Conservation (phyloP, 2,888 invertebrate genomes). For the Litoditis marina region DNA sequence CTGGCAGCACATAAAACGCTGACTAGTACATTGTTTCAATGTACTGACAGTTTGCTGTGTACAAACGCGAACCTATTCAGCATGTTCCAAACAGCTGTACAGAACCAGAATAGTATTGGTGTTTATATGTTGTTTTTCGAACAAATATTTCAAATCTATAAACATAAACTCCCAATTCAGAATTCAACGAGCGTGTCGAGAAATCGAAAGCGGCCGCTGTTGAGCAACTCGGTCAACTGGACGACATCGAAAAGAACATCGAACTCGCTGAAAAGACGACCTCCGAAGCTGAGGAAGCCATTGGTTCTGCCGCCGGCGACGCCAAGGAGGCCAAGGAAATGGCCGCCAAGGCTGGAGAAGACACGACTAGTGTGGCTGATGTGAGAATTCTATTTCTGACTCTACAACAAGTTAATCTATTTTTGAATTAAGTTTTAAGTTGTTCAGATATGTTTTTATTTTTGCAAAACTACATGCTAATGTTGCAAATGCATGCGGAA, state of each 20-base stretch:
- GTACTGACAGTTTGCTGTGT: too few relatives aligned
- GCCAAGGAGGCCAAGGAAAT: slow-evolving; percentile 30
- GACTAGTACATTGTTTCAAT: too few relatives aligned
- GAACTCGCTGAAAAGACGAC: slow-evolving; percentile 67
- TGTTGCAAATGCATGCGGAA: too few relatives aligned
- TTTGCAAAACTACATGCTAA: too few relatives aligned
- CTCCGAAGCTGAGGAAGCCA: slow-evolving; percentile 37
- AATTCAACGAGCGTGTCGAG: slow-evolving; percentile 83
- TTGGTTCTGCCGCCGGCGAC: slow-evolving; percentile 39
- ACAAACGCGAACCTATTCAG: too few relatives aligned
- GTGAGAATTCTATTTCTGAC: too few relatives aligned
- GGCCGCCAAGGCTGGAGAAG: slow-evolving; percentile 28
- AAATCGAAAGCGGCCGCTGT: slow-evolving; percentile 79
- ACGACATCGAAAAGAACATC: slow-evolving; percentile 74
- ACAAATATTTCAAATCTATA: not conserved
- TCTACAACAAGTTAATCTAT: not conserved
- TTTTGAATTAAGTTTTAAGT: not conserved
- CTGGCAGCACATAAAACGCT: too few relatives aligned
- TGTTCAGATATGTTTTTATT: too few relatives aligned
- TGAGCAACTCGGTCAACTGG: slow-evolving; percentile 75
- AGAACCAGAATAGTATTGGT: too few relatives aligned
- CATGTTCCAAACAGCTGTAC: too few relatives aligned
- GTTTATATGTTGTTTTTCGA: too few relatives aligned
- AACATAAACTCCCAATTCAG: slow-evolving; percentile 65
- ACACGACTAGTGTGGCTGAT: slow-evolving; percentile 41